phyloP scores from a whole-genome alignment of 2,113 vertebrate species.

The Bolborhynchus lineola region DNA sequence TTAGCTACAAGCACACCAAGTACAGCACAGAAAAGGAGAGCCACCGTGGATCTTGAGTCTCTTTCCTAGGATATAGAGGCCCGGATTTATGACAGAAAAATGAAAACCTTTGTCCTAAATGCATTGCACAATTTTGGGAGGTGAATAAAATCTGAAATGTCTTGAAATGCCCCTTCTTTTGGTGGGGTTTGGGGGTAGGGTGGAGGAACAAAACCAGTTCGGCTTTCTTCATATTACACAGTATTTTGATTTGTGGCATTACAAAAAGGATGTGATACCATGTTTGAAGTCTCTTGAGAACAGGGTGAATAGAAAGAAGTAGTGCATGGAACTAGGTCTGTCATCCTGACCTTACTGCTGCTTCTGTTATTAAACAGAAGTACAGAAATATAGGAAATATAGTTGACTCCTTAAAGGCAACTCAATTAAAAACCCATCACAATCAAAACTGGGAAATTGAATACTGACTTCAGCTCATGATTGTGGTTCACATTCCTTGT shows the following conservation, averaged over 20 bases:
- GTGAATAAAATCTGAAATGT: background rate
- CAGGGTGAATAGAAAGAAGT: background rate
- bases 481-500: background rate
- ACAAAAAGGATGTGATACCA: background rate
- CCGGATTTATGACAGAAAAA: background rate
- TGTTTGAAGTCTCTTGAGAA: background rate
- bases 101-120: background rate
- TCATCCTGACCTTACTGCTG: background rate
- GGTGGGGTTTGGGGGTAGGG: no score
- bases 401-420: background rate
- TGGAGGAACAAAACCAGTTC: background rate
- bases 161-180: background rate
- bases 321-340: background rate
- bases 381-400: background rate
- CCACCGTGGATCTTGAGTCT: background rate
- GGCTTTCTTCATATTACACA: background rate
- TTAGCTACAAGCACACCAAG: constrained; percentile 37
- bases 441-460: background rate
- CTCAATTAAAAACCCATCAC: background rate
- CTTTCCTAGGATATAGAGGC: background rate
- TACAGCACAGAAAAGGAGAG: background rate
- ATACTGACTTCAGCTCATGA: background rate
- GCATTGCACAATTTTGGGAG: background rate
- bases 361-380: background rate
- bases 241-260: background rate